Evolutionary conservation across 2,113 vertebrate genomes (phyloP), one percentile per base, ranked within the genome.

Genomic region (Colaptes auratus): DNA sequence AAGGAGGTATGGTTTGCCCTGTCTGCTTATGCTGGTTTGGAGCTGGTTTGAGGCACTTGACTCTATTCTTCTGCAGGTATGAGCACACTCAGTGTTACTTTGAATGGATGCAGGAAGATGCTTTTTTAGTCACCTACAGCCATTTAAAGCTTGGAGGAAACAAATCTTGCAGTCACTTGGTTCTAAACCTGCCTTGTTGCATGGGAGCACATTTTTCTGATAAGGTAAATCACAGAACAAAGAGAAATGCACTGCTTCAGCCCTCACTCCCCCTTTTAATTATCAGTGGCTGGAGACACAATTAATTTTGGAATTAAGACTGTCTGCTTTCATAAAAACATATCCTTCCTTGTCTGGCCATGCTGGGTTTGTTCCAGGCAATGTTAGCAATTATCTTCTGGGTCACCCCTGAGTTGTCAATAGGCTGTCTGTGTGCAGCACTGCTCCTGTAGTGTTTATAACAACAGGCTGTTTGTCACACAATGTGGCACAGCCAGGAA

Each of bases 221-320:
- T 94, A 96, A 96, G 93, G 93, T 78, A 81, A 83, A 90, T 75
- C 74, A 81, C 35, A 81, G 79, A 96, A 84, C 71, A 96, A 94
- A 93, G 71, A 36, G 15, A 87, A 82, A 86, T 12, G 16, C 48
- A 50, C 33, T 76, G 71, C 36, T 76, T 86, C 73, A 87, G 18
- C 28, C 60, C 25, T 55, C 12, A 52, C 35, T 17, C 24, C 31
- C 23, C 19, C 28, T 12, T 61, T 92, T 88, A 92, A 94, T 95
- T 92, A 93, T 88, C 72, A 81, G 39, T 78, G 84, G 61, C 72
- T 92, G 81, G 75, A 92, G 88, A 82, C 61, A 84, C 71, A 96
- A 96, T 94, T 90, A 94, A 94, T 93, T 95, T 89, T 73, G 64
- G 82, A 94, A 93, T 88, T 93, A 88, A 90, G 92, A 86, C 88